Percentiles rank a stretch among this genome's conserved stretches.
Evolutionary conservation across 1,140 invertebrate genomes (phyloP).

Genomic region (Calosoma granatense): DNA sequence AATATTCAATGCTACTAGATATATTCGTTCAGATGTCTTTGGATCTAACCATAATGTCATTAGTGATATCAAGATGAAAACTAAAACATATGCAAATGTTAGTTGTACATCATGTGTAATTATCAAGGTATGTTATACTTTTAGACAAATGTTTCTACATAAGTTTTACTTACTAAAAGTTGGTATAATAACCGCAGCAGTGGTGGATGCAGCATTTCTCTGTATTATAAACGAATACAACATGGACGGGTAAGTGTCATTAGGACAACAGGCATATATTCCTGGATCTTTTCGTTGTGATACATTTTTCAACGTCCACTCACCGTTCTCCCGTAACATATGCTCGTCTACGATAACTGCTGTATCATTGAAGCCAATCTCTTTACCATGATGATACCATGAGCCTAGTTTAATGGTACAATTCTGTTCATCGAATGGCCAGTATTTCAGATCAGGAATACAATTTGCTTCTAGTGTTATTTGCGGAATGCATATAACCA

Average conservation of each 20-base stretch:
- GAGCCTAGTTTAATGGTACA: conserved; percentile 32
- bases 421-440: conserved; percentile 36
- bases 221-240: not conserved
- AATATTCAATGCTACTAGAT: not conserved
- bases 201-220: too few relatives aligned
- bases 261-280: not conserved
- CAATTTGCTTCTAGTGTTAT: conserved; percentile 29
- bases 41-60: not conserved
- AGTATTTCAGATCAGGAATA: conserved; percentile 28
- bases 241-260: not conserved
- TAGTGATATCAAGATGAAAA: not conserved
- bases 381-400: not conserved
- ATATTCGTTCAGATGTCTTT: not conserved
- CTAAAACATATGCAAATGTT: not conserved
- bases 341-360: not conserved
- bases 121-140: too few relatives aligned
- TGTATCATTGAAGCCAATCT: not conserved
- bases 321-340: not conserved
- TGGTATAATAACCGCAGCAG: not conserved
- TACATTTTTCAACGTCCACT: not conserved
- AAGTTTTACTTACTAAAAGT: not conserved
- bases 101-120: too few relatives aligned
- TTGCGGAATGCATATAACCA: conserved; percentile 25
- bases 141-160: too few relatives aligned
- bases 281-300: not conserved